Percentiles rank a stretch among this genome's conserved stretches.
These are phyloP conservation scores for Chaenocephalus aceratus DNA, from an alignment of 2,113 vertebrate species.

Conservation along the genomic window DNA sequence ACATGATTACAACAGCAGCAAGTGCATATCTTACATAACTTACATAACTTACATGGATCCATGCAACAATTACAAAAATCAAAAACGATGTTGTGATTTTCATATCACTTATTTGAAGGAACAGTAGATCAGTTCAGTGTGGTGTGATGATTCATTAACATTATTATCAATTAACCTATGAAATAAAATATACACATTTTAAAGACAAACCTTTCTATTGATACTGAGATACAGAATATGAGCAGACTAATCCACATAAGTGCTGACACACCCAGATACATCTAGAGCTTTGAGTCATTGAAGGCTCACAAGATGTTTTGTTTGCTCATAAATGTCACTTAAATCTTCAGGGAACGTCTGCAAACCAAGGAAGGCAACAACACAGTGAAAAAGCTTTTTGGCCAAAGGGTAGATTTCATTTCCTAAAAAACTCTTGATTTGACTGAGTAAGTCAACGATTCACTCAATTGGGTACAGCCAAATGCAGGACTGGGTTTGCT, in stretches of 20 bases:
- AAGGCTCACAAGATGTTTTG: background rate
- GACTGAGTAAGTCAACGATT: background rate
- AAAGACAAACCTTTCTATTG: background rate
- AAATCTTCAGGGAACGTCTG: conserved; percentile 20
- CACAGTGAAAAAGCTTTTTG: background rate
- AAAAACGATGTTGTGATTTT: too few relatives aligned
- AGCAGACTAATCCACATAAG: background rate
- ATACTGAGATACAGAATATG: background rate
- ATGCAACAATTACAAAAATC: too few relatives aligned
- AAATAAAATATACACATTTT: background rate
- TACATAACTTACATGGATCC: too few relatives aligned
- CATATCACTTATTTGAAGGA: too few relatives aligned
- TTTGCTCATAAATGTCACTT: conserved; percentile 25
- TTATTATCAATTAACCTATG: background rate
- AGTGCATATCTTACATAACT: too few relatives aligned
- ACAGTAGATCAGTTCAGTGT: too few relatives aligned
- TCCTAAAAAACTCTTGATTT: background rate
- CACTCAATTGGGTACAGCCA: background rate
- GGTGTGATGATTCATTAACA: too few relatives aligned
- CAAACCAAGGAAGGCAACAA: background rate
- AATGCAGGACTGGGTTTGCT: background rate
- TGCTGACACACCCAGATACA: background rate
- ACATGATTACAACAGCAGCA: too few relatives aligned
- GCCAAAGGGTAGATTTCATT: conserved; percentile 3
- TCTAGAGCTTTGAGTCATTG: conserved; percentile 3